Evolutionary conservation across 2,113 vertebrate genomes (phyloP), one percentile per base, ranked within the genome.

Genomic region (Tautogolabrus adspersus): DNA sequence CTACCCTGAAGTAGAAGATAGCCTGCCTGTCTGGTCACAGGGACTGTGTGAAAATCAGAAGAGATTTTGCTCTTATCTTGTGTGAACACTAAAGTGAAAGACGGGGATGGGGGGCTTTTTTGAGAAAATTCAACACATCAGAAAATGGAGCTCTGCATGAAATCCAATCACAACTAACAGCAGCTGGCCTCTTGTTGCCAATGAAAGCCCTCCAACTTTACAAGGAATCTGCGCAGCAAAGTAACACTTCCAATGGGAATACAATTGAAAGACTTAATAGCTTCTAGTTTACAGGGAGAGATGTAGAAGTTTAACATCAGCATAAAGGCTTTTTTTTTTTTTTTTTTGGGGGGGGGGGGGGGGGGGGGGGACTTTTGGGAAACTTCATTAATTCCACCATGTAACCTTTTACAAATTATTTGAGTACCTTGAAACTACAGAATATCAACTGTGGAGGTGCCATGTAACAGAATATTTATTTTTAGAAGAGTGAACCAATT

Each of bases 81-180:
- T 77, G 56, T 86, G 71, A 81, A 87, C 84, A 68, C 76, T 40
- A 73, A 89, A 79, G 74, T 86, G 77, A 73, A 21, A 71, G 52
- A 46, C 71, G 63, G 63, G 37, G 47, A 18, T 6, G 49, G 75
- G 61, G 67, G 63, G 22, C 26, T 82, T 90, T 78, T 57, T 76
- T 16, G 51, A 71, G 75, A 79, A 77, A 82, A 89, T 81, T 67
- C 77, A 79, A 72, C 89, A 83, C 71, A 75, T 87, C 83, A 82
- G 77, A 88, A 83, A 69, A 70, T 81, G 70, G 79, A 70, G 78
- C 84, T 85, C 81, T 57, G 76, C 87, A 72, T 86, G 83, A 91
- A 87, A 91, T 88, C 89, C 86, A 86, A 87, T 91, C 87, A 77
- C 62, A 84, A 70, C 78, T 79, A 85, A 87, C 62, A 21, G 81